A percentile compares a stretch with the other conserved stretches of the same genome.
These are phyloP conservation scores for Archips crataeganus DNA, from an alignment of 2,888 invertebrate genomes.

Conservation along the genomic window DNA sequence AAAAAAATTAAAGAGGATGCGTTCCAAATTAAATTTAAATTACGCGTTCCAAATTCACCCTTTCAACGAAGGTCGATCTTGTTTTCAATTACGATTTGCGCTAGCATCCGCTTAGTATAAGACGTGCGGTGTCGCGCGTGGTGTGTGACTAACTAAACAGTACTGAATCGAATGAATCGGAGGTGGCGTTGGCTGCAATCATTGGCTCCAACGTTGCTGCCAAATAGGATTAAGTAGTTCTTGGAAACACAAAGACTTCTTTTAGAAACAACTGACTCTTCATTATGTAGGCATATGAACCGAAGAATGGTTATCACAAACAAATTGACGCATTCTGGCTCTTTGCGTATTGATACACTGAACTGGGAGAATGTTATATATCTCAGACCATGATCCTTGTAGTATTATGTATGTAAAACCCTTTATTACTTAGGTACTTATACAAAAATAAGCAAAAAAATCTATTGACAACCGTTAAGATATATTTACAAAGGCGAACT, in stretches of 20 bases:
- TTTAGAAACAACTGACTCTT: conserved; percentile 11
- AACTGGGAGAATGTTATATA: no score
- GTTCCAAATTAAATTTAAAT: conserved; percentile 19
- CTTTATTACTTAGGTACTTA: no score
- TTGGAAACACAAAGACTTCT: conserved; percentile 18
- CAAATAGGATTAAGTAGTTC: conserved; percentile 29
- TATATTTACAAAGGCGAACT: no score
- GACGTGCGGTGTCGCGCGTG: conserved; percentile 26
- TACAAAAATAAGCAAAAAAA: no score
- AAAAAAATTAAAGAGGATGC: conserved; percentile 8
- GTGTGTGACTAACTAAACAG: conserved; percentile 30
- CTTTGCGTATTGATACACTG: no score
- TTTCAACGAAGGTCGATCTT: conserved; percentile 29
- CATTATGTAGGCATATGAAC: not conserved
- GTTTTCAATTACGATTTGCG: conserved; percentile 15
- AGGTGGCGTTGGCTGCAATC: conserved; percentile 30
- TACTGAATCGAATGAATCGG: conserved; percentile 11
- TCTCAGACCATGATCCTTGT: no score
- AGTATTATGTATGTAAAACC: no score
- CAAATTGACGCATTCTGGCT: not conserved
- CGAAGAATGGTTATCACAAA: not conserved
- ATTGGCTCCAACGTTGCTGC: conserved; percentile 30
- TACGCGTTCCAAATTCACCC: conserved; percentile 23
- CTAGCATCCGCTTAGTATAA: conserved; percentile 6
- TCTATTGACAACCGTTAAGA: no score